Base-by-base conservation (phyloP, 2,888 invertebrate species). In the Ichneumon xanthorius region DNA sequence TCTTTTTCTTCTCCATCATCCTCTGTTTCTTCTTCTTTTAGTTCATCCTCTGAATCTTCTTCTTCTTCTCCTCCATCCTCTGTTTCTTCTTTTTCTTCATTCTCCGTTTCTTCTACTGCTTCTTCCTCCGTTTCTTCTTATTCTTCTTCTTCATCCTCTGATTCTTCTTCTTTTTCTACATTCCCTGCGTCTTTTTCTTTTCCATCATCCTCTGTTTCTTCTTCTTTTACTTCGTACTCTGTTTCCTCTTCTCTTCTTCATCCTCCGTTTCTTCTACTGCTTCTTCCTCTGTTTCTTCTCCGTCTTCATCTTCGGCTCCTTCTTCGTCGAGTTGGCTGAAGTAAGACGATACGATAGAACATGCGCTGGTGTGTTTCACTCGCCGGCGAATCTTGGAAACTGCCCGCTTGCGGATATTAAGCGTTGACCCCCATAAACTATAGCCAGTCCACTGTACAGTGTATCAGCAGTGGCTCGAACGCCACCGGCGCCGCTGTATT, bases 381-480 rank as follows among this genome's bases (percentile, higher is more conserved):
- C 67, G 78, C 5, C 65, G 37, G 45, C 65, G 78, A 78, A 82
- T 82, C 78, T 75, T 81, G 81, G 67, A 85, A 85, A 73, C 26
- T 53, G 61, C 33, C 45, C 30, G 77, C 61, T 65, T 65, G 78
- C 70, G 81, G 77, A 85, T 78, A 78, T 85, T 85, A 75, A 85
- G 75, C 78, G 81, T 85, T 85, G 84, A 85, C 81, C 84, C 81
- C 78, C 70, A 81, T 85, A 81, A 81, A 81, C 81, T 55, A 37
- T 81, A 77, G 65, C 65, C 22, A 26, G 48, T 61, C 53, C n/a
- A 55, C 45, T 55, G 33, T 37, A 53, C 61, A n/a, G 68, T 55
- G 37, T 48, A 50, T 67, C 19, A 67, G 14, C 19, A 45, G 16
- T 45, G 40, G 0, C 45, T 55, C 55, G 65, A 67, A 19, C 26